A percentile compares a stretch with the other conserved stretches of the same genome.
These are phyloP conservation scores for Epizoanthus stellaris DNA, from an alignment of 92 coral and sea anemone genomes.

Conservation along the genomic window DNA sequence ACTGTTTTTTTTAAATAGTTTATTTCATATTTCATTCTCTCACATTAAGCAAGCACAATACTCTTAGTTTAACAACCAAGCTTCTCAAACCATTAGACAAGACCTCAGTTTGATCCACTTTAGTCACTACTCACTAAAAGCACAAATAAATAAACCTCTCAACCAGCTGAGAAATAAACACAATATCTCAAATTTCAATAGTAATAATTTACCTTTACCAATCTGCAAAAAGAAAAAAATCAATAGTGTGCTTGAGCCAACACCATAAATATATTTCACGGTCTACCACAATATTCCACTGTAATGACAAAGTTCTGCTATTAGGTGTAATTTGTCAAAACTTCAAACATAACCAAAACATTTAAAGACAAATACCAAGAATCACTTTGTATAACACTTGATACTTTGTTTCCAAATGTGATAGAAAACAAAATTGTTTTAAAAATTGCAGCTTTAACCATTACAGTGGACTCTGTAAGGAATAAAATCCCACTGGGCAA, in stretches of 20 bases:
- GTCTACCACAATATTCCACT: constrained; percentile 3
- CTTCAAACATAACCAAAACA: background rate
- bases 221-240: too few species aligned
- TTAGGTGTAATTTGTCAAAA: too few species aligned
- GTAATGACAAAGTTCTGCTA: background rate
- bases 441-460: background rate
- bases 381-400: too few species aligned
- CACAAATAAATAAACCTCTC: background rate
- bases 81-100: background rate
- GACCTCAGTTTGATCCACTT: too few species aligned
- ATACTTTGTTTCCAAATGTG: too few species aligned
- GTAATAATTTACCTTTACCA: constrained; percentile 4
- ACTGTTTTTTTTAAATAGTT: constrained; percentile 26
- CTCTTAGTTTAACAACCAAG: background rate
- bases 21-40: constrained; percentile 28
- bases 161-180: constrained; percentile 39
- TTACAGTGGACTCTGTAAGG: background rate
- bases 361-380: background rate
- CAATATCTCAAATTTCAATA: background rate
- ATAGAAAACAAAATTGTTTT: too few species aligned
- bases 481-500: background rate
- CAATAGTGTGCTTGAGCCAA: background rate
- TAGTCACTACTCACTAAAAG: too few species aligned
- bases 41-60: background rate
- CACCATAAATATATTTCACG: background rate